phyloP scores from a whole-genome alignment of 2,888 invertebrate species.

The Atethmia centrago region DNA sequence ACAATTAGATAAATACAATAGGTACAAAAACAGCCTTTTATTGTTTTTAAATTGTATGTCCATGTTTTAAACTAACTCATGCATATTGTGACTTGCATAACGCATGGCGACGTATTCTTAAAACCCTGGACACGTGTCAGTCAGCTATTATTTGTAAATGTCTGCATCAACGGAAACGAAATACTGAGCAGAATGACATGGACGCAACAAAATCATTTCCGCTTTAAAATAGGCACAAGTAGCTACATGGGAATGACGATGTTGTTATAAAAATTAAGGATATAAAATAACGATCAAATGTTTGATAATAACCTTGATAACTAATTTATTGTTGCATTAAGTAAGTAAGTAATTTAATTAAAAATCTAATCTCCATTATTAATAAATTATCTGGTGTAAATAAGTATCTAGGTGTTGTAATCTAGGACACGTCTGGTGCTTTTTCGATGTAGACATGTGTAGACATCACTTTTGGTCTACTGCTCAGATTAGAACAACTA shows the following conservation, averaged over 20 bases:
- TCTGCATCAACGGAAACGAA: conserved; percentile 52
- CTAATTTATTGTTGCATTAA: background rate
- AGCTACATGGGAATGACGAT: background rate
- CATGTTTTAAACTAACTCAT: conserved; percentile 6
- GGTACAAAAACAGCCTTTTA: background rate
- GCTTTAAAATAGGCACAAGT: conserved; percentile 14
- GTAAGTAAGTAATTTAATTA: background rate
- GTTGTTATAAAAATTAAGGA: background rate
- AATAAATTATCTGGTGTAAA: too few relatives aligned
- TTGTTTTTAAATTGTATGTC: background rate
- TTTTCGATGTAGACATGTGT: background rate
- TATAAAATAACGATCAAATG: background rate
- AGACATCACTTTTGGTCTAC: background rate
- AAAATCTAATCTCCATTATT: conserved; percentile 17
- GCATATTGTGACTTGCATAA: conserved; percentile 15
- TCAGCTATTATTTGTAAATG: conserved; percentile 62
- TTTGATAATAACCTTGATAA: conserved; percentile 3
- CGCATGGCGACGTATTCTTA: conserved; percentile 30
- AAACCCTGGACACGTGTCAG: conserved; percentile 53
- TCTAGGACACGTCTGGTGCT: conserved; percentile 12
- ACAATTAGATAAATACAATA: background rate
- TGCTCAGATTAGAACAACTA: background rate
- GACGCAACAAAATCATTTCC: conserved; percentile 45
- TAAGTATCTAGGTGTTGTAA: background rate
- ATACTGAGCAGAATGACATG: conserved; percentile 45